These are phyloP conservation scores for Pristionchus maxplancki DNA, from an alignment of 2,888 invertebrate species.

Conservation along the genomic window DNA sequence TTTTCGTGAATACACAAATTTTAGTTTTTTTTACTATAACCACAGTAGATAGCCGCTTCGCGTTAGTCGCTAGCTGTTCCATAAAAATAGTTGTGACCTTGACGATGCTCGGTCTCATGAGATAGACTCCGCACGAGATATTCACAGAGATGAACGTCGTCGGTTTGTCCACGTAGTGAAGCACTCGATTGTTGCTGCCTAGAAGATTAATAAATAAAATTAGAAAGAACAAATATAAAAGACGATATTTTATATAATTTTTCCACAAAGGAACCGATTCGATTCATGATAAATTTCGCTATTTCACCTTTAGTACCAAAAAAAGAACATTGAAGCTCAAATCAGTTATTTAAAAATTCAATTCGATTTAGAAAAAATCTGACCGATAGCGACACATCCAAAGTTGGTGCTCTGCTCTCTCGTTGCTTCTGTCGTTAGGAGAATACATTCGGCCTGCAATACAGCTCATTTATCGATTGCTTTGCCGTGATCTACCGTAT, in stretches of 20 bases:
- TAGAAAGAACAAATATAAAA: no score
- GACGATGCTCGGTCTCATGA: constrained; percentile 86
- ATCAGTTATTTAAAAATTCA: neutral
- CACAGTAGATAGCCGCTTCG: no score
- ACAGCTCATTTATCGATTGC: neutral
- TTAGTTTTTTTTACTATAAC: no score
- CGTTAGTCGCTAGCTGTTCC: no score
- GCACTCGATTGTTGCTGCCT: constrained; percentile 76
- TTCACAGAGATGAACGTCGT: constrained; percentile 94
- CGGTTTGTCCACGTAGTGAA: constrained; percentile 98
- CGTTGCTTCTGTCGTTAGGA: constrained; percentile 82
- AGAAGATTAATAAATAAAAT: neutral
- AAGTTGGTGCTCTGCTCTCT: constrained; percentile 93
- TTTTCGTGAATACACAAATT: no score
- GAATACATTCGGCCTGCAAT: constrained; percentile 60
- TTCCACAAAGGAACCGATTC: no score
- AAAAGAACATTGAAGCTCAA: neutral
- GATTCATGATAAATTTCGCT: no score
- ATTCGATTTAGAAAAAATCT: neutral
- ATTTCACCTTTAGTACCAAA: no score
- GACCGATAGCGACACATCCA: constrained; percentile 85
- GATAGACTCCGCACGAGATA: constrained; percentile 96
- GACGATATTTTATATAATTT: no score
- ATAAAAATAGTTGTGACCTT: constrained; percentile 50
- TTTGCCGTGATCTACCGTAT: no score